Evolutionary conservation across 2,888 invertebrate genomes (phyloP).

Genomic region (Hyposoter didymator): DNA sequence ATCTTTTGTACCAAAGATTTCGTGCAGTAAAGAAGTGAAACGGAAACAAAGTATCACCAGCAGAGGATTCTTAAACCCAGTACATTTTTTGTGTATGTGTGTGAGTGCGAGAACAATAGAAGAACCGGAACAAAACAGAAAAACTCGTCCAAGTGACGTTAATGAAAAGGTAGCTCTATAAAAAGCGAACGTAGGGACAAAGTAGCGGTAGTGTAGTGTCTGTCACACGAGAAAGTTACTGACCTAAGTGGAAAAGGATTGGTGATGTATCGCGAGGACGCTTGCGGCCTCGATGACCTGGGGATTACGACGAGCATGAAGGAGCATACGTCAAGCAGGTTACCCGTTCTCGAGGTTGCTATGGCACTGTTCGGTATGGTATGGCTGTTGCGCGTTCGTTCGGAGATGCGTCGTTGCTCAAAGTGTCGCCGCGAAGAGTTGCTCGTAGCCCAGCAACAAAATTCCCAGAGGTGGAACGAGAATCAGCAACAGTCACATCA

Average conservation of each 20-base stretch:
- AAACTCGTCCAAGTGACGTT: not conserved
- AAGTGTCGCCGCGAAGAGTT: constrained; percentile 87
- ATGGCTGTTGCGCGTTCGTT: constrained; percentile 92
- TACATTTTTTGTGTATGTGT: not conserved
- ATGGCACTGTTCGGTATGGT: constrained; percentile 95
- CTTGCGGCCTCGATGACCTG: constrained; percentile 81
- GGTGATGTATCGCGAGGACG: constrained; percentile 81
- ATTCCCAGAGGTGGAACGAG: constrained; percentile 77
- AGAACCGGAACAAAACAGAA: not conserved
- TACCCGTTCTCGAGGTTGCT: constrained; percentile 85
- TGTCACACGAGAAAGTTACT: constrained; percentile 57
- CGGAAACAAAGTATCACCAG: constrained; percentile 5
- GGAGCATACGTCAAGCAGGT: constrained; percentile 82
- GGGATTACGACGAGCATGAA: constrained; percentile 81
- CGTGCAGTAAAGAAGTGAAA: not conserved
- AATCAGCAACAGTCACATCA: constrained; percentile 76
- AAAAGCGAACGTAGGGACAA: not conserved
- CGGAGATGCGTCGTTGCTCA: constrained; percentile 91
- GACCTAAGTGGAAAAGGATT: constrained; percentile 65
- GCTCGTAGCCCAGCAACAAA: constrained; percentile 80
- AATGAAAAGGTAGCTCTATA: not conserved
- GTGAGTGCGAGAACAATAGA: constrained; percentile 5
- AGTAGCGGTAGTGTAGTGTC: constrained; percentile 25
- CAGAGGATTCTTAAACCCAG: constrained; percentile 7
- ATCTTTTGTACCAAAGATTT: constrained; percentile 10